Evolutionary conservation across 2,888 invertebrate species (phyloP), one percentile per base, ranked within the genome.

Genomic region (Thumatha senex): DNA sequence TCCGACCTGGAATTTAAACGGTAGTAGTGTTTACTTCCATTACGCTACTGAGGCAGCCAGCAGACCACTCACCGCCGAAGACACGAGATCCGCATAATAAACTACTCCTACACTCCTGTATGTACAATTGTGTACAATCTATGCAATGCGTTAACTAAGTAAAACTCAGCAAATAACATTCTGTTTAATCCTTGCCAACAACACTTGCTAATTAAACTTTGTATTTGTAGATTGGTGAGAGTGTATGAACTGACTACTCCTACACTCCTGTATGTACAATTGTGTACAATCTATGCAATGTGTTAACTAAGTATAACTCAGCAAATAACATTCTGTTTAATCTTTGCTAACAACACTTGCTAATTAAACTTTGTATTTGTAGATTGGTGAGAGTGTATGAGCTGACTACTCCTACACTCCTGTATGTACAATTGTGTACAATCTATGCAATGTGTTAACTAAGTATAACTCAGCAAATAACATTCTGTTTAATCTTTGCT

Each of bases 121-220:
- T n/a, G n/a, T n/a, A n/a, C n/a, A 24, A 24, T 24, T 4, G 34
- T 11, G 47, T 56, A 56, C n/a, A 46, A 63, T 50, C 51, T 56
- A 51, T 49, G 48, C 24, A 49, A 36, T 46, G 47, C 34, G 39
- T 24, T 40, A 34, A 40, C 46, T 31, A 7, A 43, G 11, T 34
- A 43, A 40, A 53, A 66, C 56, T 56, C 53, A 31, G 18, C 43
- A 66, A 54, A 67, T 51, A 56, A 33, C 39, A 29, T 35, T 51
- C 41, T 51, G 52, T 53, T 62, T 54, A 55, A 46, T 57, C 50
- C 41, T 15, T 51, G 40, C 51, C 56, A 46, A 58, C 44, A 56
- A 58, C 44, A 56, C 67, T 63, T 49, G 58, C 51, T 65, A 65
- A 65, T 65, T 67, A 63, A 63, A 67, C 64, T 65, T 60, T 29